Base-by-base conservation (phyloP, 2,797 vertebrate species). In the Myripristis jacobus region DNA sequence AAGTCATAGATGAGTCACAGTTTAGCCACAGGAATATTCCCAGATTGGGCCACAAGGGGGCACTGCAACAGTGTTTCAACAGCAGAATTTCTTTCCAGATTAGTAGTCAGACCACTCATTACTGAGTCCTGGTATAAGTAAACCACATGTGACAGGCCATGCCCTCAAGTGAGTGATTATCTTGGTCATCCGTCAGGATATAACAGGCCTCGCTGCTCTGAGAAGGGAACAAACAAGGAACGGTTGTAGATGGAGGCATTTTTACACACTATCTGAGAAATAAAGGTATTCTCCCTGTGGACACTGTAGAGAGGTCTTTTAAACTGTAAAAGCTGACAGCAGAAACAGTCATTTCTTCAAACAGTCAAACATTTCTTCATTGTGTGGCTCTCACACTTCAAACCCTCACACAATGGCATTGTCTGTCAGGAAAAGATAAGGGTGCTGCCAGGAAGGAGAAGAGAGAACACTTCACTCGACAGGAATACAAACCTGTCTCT, bases 361-460 rank as follows among this genome's bases (percentile, higher is more conserved):
- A n/a, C n/a, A n/a, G n/a, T 24, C 29, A 41, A 6, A 34, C 2
- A 10, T 50, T n/a, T 48, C 57, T 71, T 70, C 66, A 54, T 80
- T 59, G 16, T 60, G 22, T n/a, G 15, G 13, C 29, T 55, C 16
- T 58, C 15, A 8, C 50, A 31, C 41, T 48, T 24, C 65, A 47
- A 63, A 67, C 62, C 25, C 46, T 18, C n/a, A 65, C 46, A 77
- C 59, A 81, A 70, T 3, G 27, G 53, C 12, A 27, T 19, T 71
- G 56, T 80, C 79, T 89, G 84, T 76, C 44, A 43, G 44, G 22
- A 21, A 43, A 41, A 87, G 82, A 88, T 84, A 88, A 76, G 59
- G 48, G 47, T 4, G 10, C 0, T 10, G 59, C n/a, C 16, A 10
- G 16, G 12, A 24, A 15, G 15, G 21, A 52, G 31, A 13, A 21